A percentile compares a stretch with the other conserved stretches of the same genome.
These are phyloP conservation scores for Lissonota sp. DNA, from an alignment of 2,888 invertebrate species.

Conservation along the genomic window DNA sequence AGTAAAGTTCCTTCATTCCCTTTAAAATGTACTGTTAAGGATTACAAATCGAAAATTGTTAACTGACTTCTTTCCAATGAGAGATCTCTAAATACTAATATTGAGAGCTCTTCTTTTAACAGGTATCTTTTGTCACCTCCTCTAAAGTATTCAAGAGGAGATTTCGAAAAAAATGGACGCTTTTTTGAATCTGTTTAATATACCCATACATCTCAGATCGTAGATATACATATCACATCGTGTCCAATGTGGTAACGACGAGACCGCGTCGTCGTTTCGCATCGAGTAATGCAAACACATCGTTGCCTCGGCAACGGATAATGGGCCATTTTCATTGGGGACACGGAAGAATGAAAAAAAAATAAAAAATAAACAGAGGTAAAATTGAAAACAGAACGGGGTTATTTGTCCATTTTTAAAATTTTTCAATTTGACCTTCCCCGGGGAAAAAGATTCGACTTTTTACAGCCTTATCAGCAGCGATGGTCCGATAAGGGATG, in stretches of 20 bases:
- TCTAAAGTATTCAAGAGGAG: too few relatives aligned
- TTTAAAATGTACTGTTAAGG: conserved; percentile 6
- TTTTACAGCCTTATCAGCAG: conserved; percentile 32
- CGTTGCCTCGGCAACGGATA: conserved; percentile 59
- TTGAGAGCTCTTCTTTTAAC: too few relatives aligned
- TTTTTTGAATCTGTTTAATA: too few relatives aligned
- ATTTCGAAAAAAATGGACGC: too few relatives aligned
- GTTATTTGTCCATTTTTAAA: conserved; percentile 25
- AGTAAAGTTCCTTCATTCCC: conserved; percentile 5
- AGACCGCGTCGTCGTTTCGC: conserved; percentile 37
- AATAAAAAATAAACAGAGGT: neutral
- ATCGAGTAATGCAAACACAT: conserved; percentile 59
- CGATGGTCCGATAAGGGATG: conserved; percentile 12
- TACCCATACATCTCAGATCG: too few relatives aligned
- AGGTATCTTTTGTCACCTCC: too few relatives aligned
- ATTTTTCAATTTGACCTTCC: conserved; percentile 29
- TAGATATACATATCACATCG: conserved; percentile 30
- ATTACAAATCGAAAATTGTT: too few relatives aligned
- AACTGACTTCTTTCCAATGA: too few relatives aligned
- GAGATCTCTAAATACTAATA: too few relatives aligned
- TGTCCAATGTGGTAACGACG: conserved; percentile 40
- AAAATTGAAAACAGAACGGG: neutral
- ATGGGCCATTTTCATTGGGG: conserved; percentile 51
- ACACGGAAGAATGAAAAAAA: conserved; percentile 21
- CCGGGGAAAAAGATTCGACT: conserved; percentile 34